phyloP scores from a whole-genome alignment of 1,140 invertebrate species.

The Monomorium pharaonis region DNA sequence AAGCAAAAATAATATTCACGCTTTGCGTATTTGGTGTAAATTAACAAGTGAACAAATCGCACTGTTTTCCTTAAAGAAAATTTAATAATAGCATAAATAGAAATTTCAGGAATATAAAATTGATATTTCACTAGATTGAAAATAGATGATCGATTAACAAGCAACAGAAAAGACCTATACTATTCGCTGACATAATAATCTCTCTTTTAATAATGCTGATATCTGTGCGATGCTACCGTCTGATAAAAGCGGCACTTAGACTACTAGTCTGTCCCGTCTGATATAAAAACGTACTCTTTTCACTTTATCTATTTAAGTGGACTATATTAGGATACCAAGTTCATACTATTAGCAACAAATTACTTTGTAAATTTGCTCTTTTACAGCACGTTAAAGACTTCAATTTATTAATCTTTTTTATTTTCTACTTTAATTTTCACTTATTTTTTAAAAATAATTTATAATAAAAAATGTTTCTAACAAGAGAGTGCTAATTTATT shows the following conservation, averaged over 20 bases:
- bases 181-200: neutral
- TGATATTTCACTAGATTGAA: neutral
- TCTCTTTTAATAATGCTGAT: neutral
- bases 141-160: neutral
- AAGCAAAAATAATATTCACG: neutral
- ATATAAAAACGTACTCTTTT: neutral
- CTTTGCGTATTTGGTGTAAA: no score
- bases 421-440: neutral
- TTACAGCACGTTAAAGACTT: neutral
- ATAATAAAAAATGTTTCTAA: neutral
- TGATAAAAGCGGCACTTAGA: slow-evolving; percentile 3
- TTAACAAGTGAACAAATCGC: no score
- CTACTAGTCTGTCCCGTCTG: neutral
- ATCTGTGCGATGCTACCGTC: neutral
- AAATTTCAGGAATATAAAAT: neutral
- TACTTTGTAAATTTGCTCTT: neutral
- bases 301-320: neutral
- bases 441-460: neutral
- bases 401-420: neutral
- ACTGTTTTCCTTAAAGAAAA: neutral
- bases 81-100: neutral
- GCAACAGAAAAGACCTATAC: neutral
- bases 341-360: neutral
- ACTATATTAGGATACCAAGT: neutral
- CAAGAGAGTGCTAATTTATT: neutral